Base-by-base conservation (phyloP, 2,113 vertebrate genomes). In the Megaptera novaeangliae region DNA sequence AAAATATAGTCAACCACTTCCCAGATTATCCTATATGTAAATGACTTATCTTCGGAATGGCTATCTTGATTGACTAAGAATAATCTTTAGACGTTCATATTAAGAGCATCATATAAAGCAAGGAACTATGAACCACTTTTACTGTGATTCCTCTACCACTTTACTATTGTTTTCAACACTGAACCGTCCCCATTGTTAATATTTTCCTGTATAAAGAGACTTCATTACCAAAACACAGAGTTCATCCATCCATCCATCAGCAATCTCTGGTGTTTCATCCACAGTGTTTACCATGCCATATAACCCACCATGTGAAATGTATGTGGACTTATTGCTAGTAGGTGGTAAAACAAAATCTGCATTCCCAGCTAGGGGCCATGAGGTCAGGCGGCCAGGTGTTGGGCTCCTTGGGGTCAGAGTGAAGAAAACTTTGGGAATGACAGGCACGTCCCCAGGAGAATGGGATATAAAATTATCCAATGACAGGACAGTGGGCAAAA, bases 341-440 rank as follows among this genome's bases (percentile, higher is more conserved):
- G 21, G 17, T n/a, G n/a, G 18, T 2, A 41, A 59, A 93, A 57
- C 1, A 77, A 46, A 88, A 18, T 64, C 41, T 36, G 7, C 20
- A 84, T 20, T 27, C 44, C 63, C 20, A 61, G 17, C 9, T 4
- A 31, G 23, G 18, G 4, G 7, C 4, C 29, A 29, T 0, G 23
- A 88, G 20, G 44, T 46, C 23, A 64, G 31, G 4, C 0, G 5
- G 39, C 12, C 61, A 63, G 6, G 25, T 0, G 0, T 0, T 29
- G 2, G 23, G 20, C 17, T 81, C 13, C 52, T 21, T 21, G 8
- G 39, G 64, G 39, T 80, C 23, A 41, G 46, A 57, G 34, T 36
- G 8, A 68, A 80, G 21, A 21, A 18, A 13, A 74, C 68, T n/a
- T 46, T 46, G 23, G 69, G 17, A 75, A 17, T 9, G 25, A 59